Percentiles rank a stretch among this genome's conserved stretches.
These are phyloP conservation scores for Andrena haemorrhoa DNA, from an alignment of 2,888 invertebrate species.

Conservation along the genomic window DNA sequence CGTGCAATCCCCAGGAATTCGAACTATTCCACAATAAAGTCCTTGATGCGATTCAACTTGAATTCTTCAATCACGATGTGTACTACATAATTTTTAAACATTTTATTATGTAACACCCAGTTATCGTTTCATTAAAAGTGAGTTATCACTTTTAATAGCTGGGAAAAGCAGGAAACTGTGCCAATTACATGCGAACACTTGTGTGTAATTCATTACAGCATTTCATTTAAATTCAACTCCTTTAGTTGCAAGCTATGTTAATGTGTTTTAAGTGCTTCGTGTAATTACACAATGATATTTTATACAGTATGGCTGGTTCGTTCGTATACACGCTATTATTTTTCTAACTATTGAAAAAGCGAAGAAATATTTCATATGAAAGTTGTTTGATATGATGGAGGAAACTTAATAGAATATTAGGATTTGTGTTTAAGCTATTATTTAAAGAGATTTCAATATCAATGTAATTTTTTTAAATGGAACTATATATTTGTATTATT, in stretches of 20 bases:
- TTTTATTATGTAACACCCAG: neutral
- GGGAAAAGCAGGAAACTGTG: neutral
- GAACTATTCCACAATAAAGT: neutral
- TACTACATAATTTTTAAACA: neutral
- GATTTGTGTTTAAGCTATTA: too few relatives aligned
- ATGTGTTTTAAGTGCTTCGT: too few relatives aligned
- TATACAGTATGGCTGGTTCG: too few relatives aligned
- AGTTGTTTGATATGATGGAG: too few relatives aligned
- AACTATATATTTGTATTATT: too few relatives aligned
- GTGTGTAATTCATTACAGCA: too few relatives aligned
- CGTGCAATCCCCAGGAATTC: neutral
- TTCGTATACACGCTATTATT: too few relatives aligned
- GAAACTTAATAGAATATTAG: too few relatives aligned
- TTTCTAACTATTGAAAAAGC: too few relatives aligned
- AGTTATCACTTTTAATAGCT: neutral
- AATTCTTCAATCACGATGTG: neutral
- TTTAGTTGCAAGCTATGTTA: neutral
- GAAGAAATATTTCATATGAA: too few relatives aligned
- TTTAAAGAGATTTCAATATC: too few relatives aligned
- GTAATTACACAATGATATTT: neutral
- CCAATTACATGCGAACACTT: neutral
- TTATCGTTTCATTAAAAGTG: neutral
- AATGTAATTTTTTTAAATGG: too few relatives aligned
- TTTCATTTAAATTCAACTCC: neutral
- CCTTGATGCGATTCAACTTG: neutral